Conservation (phyloP, 2,888 invertebrate species). For the Cacoxenus indagator region DNA sequence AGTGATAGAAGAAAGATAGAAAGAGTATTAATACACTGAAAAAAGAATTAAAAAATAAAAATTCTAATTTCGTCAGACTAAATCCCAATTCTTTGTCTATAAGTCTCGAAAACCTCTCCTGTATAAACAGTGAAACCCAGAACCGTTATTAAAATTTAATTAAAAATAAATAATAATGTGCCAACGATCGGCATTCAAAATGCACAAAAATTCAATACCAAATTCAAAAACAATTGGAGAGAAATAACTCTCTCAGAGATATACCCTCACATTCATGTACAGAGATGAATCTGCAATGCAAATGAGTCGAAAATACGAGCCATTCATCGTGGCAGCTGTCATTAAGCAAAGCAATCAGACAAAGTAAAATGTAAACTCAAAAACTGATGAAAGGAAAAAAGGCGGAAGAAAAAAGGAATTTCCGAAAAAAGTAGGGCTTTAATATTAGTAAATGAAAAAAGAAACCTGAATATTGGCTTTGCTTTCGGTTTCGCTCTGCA, state of each 20-base stretch:
- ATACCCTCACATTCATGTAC: background rate
- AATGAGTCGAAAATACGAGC: background rate
- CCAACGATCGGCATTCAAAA: background rate
- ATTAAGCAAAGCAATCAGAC: conserved; percentile 20
- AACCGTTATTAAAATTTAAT: background rate
- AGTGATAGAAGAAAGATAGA: no score
- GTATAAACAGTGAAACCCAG: no score
- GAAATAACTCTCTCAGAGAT: background rate
- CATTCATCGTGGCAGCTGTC: background rate
- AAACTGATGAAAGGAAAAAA: conserved; percentile 20
- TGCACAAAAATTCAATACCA: background rate
- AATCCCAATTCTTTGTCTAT: no score
- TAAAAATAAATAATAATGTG: background rate
- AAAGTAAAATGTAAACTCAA: conserved; percentile 35
- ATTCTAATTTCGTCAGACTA: no score
- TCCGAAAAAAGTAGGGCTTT: conserved; percentile 43
- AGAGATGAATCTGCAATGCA: background rate
- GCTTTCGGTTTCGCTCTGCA: background rate
- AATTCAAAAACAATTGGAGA: conserved; percentile 5
- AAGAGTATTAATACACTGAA: no score
- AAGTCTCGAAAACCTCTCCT: no score
- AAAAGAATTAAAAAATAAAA: no score
- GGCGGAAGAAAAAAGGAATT: conserved; percentile 2
- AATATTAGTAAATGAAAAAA: conserved; percentile 37
- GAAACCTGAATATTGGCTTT: background rate